Evolutionary conservation across 2,113 vertebrate genomes (phyloP), one percentile per base, ranked within the genome.

Genomic region (Callocephalon fimbriatum): DNA sequence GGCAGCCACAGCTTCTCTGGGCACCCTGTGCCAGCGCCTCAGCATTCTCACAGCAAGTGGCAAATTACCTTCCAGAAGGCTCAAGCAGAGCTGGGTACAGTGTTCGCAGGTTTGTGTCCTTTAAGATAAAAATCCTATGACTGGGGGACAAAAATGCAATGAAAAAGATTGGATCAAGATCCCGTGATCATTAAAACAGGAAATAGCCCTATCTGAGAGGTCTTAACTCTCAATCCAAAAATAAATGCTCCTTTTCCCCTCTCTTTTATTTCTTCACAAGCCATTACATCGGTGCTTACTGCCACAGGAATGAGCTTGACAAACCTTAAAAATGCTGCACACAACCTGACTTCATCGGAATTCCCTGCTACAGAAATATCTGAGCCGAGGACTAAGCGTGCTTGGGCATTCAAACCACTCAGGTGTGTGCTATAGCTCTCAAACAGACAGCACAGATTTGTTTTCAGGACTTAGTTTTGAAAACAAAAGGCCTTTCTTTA

Each of bases 141-240:
- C 5, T 70, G 32, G 12, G 40, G 58, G 58, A 86, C 86, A 83
- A 94, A 96, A 94, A 75, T 38, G 74, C 53, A 73, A 42, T 77
- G 70, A 75, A 88, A 93, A 96, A 86, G 90, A 92, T 76, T 80
- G 54, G 67, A 86, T 86, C 71, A 73, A 80, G 75, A 70, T 50
- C 56, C 12, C 2, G 15, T 27, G 59, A 45, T 94, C 90, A 53
- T 93, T 88, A 90, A 90, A 95, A 53, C 86, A 70, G 79, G 67
- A 92, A 90, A 88, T 15, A 26, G 45, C n/a, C 25, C n/a, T 83
- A 40, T 53, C 79, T 76, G 71, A 86, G 93, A 83, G 45, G 72
- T 77, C 93, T 88, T 86, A 93, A 67, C 63, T 95, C 77, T 86
- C 83, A 73, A 45, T 71, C 54, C 63, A 78, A 88, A 93, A 88